Conservation (phyloP, 1,140 invertebrate genomes). For the Adelges cooleyi region DNA sequence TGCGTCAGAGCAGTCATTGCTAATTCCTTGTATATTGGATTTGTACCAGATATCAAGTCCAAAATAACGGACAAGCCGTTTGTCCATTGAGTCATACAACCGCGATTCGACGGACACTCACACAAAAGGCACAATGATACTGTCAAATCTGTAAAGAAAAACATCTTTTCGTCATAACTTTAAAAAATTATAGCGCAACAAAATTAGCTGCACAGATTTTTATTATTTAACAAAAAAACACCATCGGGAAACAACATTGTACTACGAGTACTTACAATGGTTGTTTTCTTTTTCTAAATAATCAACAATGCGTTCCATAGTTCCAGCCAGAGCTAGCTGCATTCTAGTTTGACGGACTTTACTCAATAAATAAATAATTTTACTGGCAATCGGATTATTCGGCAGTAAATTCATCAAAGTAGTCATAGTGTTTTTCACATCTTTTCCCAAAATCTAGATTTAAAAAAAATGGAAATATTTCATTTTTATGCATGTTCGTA, state of each 20-base stretch:
- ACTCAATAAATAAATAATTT: neutral
- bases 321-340: neutral
- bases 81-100: neutral
- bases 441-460: slow-evolving; percentile 7
- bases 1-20: slow-evolving; percentile 29
- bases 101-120: slow-evolving; percentile 29
- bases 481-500: neutral
- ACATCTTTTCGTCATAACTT: too few species aligned
- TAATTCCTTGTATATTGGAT: slow-evolving; percentile 27
- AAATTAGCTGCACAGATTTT: too few species aligned
- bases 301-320: neutral
- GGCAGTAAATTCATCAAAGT: slow-evolving; percentile 4
- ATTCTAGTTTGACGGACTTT: neutral
- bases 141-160: slow-evolving; percentile 30
- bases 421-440: neutral
- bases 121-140: slow-evolving; percentile 31
- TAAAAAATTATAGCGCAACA: too few species aligned
- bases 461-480: neutral
- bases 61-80: slow-evolving; percentile 2
- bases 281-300: slow-evolving; percentile 1
- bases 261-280: neutral
- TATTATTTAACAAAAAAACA: too few species aligned
- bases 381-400: neutral
- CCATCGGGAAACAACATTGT: too few species aligned
- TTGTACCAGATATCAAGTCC: slow-evolving; percentile 24